Evolutionary conservation across 2,888 invertebrate genomes (phyloP).

Genomic region (Tipula confusa): DNA sequence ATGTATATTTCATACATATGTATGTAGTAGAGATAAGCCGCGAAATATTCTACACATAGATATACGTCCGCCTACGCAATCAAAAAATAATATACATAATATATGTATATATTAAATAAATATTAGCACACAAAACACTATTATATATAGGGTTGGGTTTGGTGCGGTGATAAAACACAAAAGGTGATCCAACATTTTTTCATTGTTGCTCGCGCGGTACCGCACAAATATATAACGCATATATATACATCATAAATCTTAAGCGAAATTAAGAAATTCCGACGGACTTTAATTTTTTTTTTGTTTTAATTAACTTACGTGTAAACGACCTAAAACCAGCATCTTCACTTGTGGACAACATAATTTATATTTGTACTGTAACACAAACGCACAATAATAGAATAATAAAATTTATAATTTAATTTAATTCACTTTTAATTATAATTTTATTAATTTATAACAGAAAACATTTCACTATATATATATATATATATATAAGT

Average conservation of each 20-base stretch:
- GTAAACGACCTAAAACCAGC: slow-evolving; percentile 51
- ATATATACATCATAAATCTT: no score
- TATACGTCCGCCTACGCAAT: neutral
- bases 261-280: neutral
- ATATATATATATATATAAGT: no score
- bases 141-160: neutral
- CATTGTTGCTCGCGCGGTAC: neutral
- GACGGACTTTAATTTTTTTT: neutral
- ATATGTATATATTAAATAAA: neutral
- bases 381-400: neutral
- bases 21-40: neutral
- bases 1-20: neutral
- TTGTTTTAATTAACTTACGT: slow-evolving; percentile 44
- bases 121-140: neutral
- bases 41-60: neutral
- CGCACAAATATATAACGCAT: neutral
- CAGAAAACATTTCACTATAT: neutral
- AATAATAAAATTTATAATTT: neutral
- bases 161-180: neutral
- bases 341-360: slow-evolving; percentile 51
- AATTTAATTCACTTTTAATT: neutral
- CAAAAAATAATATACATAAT: no score
- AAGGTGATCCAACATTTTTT: neutral
- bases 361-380: slow-evolving; percentile 37
- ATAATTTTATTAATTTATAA: neutral